Conservation (phyloP, 2,113 vertebrate genomes). For the Cheilinus undulatus region DNA sequence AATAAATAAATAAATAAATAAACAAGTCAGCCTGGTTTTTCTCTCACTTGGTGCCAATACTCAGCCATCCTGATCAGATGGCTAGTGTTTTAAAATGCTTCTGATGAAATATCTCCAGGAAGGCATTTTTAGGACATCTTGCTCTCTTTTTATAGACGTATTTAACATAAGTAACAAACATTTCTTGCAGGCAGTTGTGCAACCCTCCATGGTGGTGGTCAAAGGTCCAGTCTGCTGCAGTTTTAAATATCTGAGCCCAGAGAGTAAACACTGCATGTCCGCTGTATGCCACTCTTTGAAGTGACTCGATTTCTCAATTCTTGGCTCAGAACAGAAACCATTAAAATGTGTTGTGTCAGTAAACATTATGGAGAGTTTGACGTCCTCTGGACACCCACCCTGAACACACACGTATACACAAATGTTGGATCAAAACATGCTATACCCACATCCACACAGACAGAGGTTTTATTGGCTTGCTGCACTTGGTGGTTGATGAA, state of each 20-base stretch:
- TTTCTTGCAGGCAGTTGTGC: slow-evolving; percentile 28
- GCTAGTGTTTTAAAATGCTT: too few relatives aligned
- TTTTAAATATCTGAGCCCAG: slow-evolving; percentile 45
- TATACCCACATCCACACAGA: slow-evolving; percentile 12
- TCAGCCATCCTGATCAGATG: too few relatives aligned
- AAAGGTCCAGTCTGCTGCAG: slow-evolving; percentile 27
- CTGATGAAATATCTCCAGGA: too few relatives aligned
- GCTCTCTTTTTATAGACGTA: neutral
- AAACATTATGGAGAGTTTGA: slow-evolving; percentile 66
- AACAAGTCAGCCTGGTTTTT: too few relatives aligned
- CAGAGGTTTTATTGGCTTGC: slow-evolving; percentile 19
- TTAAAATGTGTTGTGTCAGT: slow-evolving; percentile 77
- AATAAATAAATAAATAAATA: too few relatives aligned
- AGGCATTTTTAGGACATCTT: neutral
- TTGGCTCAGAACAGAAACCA: slow-evolving; percentile 62
- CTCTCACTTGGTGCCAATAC: too few relatives aligned
- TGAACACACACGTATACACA: slow-evolving; percentile 9
- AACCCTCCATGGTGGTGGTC: slow-evolving; percentile 34
- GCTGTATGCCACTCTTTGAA: slow-evolving; percentile 50
- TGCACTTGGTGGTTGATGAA: slow-evolving; percentile 46
- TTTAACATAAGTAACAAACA: slow-evolving; percentile 28
- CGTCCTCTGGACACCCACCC: slow-evolving; percentile 44
- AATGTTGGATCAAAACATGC: neutral
- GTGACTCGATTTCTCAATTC: slow-evolving; percentile 72
- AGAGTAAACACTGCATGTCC: slow-evolving; percentile 61